phyloP scores from a whole-genome alignment of 2,888 invertebrate genomes.

The Abrostola tripartita region DNA sequence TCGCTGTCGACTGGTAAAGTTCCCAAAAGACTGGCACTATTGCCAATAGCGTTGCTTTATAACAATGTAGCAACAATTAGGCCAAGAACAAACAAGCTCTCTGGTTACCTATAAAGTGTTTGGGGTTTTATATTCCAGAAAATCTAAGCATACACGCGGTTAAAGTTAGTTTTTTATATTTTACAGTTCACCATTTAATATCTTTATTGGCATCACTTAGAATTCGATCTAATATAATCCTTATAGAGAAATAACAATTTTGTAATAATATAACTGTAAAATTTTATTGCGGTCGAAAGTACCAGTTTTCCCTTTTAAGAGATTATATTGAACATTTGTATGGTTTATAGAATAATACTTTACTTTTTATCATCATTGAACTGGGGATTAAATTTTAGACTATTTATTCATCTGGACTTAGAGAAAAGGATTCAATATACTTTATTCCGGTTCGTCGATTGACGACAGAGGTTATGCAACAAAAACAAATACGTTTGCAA shows the following conservation, averaged over 20 bases:
- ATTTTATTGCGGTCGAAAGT: constrained; percentile 33
- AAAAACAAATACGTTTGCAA: too few species aligned
- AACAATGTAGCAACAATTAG: too few species aligned
- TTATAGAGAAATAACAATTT: constrained; percentile 12
- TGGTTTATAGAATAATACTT: neutral
- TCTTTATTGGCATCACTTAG: constrained; percentile 16
- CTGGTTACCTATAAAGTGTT: too few species aligned
- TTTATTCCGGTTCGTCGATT: too few species aligned
- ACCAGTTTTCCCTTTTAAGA: constrained; percentile 30
- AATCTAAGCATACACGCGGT: too few species aligned
- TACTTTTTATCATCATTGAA: neutral
- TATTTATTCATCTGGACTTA: too few species aligned
- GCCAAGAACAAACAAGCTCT: too few species aligned
- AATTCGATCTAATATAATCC: constrained; percentile 23
- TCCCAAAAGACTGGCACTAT: too few species aligned
- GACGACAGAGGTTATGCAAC: too few species aligned
- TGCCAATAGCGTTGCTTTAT: too few species aligned
- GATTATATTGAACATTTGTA: constrained; percentile 18
- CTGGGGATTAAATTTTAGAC: neutral
- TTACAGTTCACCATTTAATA: neutral
- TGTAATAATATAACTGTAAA: constrained; percentile 16
- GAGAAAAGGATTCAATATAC: too few species aligned
- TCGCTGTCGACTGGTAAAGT: too few species aligned
- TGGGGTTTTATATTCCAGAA: neutral
- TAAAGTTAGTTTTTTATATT: neutral